Conservation (phyloP, 2,797 vertebrate genomes). For the Muscicapa striata region DNA sequence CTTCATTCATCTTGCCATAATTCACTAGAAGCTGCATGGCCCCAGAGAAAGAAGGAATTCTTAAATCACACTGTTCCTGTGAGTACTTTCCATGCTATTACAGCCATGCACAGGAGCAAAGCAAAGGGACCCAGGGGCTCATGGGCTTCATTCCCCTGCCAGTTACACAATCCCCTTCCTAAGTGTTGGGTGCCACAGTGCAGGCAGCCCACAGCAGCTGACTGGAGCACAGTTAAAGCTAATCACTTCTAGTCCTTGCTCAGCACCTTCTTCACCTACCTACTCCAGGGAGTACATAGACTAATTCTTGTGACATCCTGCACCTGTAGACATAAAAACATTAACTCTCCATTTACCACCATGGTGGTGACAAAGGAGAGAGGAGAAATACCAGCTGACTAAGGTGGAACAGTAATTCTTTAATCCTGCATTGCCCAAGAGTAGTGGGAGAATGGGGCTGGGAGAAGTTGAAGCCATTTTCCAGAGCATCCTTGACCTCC, state of each 20-base stretch:
- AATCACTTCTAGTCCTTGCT: not conserved
- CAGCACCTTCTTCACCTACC: not conserved
- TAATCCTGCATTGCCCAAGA: not conserved
- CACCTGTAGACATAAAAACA: not conserved
- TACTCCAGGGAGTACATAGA: not conserved
- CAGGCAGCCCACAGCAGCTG: not conserved
- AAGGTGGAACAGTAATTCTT: not conserved
- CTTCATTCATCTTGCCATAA: not conserved
- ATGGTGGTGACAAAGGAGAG: not conserved
- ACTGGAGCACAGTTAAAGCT: not conserved
- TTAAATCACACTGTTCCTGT: not conserved
- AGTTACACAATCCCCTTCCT: constrained; percentile 38
- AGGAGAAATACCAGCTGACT: not conserved
- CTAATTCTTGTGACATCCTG: not conserved
- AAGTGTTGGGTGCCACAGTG: not conserved
- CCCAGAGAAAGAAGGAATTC: not conserved
- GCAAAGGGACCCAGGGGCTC: not conserved
- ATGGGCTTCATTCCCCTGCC: not conserved
- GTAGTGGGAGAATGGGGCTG: not conserved
- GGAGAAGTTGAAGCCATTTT: not conserved
- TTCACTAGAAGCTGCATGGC: not conserved
- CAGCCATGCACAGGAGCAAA: not conserved
- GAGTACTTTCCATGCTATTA: not conserved
- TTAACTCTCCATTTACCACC: not conserved
- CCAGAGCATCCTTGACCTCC: not conserved